Base-by-base conservation (phyloP, 1,140 invertebrate species). In the Dryas iulia region DNA sequence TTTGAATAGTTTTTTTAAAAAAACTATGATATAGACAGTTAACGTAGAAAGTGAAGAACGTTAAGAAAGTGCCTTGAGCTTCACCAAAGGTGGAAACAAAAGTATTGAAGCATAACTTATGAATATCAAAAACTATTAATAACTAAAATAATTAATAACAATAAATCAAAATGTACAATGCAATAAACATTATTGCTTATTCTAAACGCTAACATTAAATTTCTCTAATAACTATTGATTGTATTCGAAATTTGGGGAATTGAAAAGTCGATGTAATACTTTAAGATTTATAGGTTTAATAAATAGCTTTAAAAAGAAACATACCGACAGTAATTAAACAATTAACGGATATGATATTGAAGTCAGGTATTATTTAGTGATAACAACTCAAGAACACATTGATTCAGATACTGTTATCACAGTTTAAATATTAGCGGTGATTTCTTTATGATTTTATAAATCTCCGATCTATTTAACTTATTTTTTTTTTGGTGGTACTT, bases 371-470 rank as follows among this genome's bases (percentile, higher is more conserved):
- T 82, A 82, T 18, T 47, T 68, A 66, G 58, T 66, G 81, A 84
- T 85, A 83, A 84, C 28, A 61, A 58, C 73, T 74, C 71, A 74
- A 79, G 74, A 77, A 83, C 75, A 70, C 74, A 77, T 76, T 77
- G 77, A 77, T 76, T 76, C 69, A 71, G 78, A 77, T 81, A 81
- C 67, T 72, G 65, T 81, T 82, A 84, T 85, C 80, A 56, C 39
- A 64, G 39, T 21, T 47, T n/a, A n/a, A n/a, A 47, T 47, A 71
- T 68, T 75, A 66, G 84, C 80, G 74, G 78, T 84, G 83, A 85
- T 84, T 85, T 84, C 72, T 76, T 81, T 83, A 79, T 80, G 79
- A 83, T 79, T 75, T 67, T 58, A 71, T 71, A 78, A 81, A 81
- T 79, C 73, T 75, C 69, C 58, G 67, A 75, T 71, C 58, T 59